Conservation (phyloP, 1,140 invertebrate species). For the Ips typographus region DNA sequence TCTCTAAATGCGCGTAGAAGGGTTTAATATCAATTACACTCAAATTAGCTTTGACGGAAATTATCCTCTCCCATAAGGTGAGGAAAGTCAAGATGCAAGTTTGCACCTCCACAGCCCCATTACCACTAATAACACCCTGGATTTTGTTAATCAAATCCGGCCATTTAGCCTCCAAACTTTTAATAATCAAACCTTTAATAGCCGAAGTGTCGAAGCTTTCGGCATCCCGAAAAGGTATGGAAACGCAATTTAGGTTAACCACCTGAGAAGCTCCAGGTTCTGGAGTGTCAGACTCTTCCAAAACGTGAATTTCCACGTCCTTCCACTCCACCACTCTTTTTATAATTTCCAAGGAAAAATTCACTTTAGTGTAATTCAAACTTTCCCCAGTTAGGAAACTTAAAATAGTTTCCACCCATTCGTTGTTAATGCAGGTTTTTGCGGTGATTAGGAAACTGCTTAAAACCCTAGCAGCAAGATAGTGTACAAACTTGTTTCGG, state of each 20-base stretch:
- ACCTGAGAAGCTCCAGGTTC: constrained; percentile 50
- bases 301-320: constrained; percentile 76
- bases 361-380: constrained; percentile 68
- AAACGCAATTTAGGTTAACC: constrained; percentile 59
- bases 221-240: constrained; percentile 70
- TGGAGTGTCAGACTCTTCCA: constrained; percentile 66
- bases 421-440: constrained; percentile 74
- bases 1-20: constrained; percentile 81
- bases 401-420: constrained; percentile 75
- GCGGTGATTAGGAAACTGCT: constrained; percentile 81
- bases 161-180: constrained; percentile 81
- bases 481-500: constrained; percentile 77
- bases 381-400: constrained; percentile 69
- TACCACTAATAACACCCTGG: constrained; percentile 60
- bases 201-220: constrained; percentile 79
- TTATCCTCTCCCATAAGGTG: constrained; percentile 85
- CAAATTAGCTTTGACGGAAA: constrained; percentile 86
- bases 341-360: constrained; percentile 81
- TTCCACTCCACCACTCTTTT: constrained; percentile 86
- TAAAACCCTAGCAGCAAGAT: constrained; percentile 74
- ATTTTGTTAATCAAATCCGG: constrained; percentile 69
- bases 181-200: constrained; percentile 82
- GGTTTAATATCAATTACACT: constrained; percentile 86
- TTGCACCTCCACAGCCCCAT: constrained; percentile 59
- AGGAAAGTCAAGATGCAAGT: constrained; percentile 79